These are phyloP conservation scores for Cerceris rybyensis DNA, from an alignment of 2,888 invertebrate species.

Conservation along the genomic window DNA sequence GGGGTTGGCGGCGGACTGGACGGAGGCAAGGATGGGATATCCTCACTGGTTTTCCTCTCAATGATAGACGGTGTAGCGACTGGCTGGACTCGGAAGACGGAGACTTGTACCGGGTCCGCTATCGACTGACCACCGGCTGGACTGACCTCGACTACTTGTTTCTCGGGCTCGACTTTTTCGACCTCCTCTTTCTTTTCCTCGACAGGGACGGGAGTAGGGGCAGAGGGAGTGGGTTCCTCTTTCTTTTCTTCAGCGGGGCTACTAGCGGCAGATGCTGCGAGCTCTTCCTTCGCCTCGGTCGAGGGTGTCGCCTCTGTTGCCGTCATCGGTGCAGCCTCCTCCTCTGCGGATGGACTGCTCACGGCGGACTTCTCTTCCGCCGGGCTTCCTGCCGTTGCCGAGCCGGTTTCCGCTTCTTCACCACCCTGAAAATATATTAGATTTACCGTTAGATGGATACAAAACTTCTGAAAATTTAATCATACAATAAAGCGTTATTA, in stretches of 20 bases:
- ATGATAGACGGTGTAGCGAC: constrained; percentile 80
- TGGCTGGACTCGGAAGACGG: constrained; percentile 72
- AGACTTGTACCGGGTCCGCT: constrained; percentile 73
- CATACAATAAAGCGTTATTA: too few relatives aligned
- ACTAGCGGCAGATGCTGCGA: constrained; percentile 41
- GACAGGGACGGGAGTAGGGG: constrained; percentile 73
- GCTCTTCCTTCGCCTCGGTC: constrained; percentile 57
- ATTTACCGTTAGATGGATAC: too few relatives aligned
- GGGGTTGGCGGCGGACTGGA: constrained; percentile 81
- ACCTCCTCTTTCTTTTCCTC: constrained; percentile 73
- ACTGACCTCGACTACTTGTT: constrained; percentile 81
- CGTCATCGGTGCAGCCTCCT: constrained; percentile 58
- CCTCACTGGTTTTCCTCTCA: constrained; percentile 82
- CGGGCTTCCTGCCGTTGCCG: constrained; percentile 66
- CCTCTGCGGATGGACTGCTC: constrained; percentile 75
- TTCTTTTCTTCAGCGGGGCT: constrained; percentile 70
- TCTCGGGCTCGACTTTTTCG: constrained; percentile 70
- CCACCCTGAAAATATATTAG: constrained; percentile 72
- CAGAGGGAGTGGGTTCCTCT: constrained; percentile 75
- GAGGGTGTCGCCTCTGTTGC: constrained; percentile 28
- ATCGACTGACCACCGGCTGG: constrained; percentile 66
- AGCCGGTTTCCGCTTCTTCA: constrained; percentile 74
- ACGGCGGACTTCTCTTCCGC: constrained; percentile 73
- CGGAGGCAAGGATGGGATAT: constrained; percentile 77
- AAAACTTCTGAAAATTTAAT: too few relatives aligned